Evolutionary conservation across 2,888 invertebrate genomes (phyloP).

Genomic region (Molorchus minor): DNA sequence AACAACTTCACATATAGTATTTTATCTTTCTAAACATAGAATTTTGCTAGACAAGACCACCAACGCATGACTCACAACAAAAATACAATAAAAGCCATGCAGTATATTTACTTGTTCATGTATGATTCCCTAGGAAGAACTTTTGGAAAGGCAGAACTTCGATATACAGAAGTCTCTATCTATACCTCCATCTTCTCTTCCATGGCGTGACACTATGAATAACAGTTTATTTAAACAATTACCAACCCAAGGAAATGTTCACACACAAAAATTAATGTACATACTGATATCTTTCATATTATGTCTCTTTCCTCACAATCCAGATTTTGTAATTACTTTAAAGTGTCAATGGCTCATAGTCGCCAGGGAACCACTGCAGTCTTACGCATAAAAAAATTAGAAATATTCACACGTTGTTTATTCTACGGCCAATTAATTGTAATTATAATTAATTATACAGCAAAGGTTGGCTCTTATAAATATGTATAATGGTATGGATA

Average conservation of each 20-base stretch:
- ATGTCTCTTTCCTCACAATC: conserved; percentile 10
- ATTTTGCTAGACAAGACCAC: no score
- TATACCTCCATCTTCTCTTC: neutral
- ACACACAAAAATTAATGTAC: neutral
- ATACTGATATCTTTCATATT: neutral
- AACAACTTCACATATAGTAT: no score
- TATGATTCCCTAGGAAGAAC: no score
- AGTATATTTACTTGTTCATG: no score
- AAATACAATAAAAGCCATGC: no score
- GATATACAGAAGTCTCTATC: conserved; percentile 1
- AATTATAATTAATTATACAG: conserved; percentile 28
- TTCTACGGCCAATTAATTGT: conserved; percentile 28
- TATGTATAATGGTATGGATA: conserved; percentile 18
- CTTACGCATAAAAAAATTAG: conserved; percentile 14
- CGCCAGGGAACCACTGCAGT: conserved; percentile 18
- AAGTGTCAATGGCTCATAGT: conserved; percentile 18
- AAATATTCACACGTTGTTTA: conserved; percentile 30
- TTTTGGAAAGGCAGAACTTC: no score
- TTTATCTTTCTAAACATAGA: no score
- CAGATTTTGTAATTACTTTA: conserved; percentile 16
- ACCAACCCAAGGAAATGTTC: neutral
- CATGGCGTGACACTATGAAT: no score
- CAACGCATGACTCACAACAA: no score
- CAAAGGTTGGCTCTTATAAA: conserved; percentile 25
- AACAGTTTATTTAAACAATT: conserved; percentile 7